These are phyloP conservation scores for Noctua pronuba DNA, from an alignment of 2,888 invertebrate genomes.

Conservation along the genomic window DNA sequence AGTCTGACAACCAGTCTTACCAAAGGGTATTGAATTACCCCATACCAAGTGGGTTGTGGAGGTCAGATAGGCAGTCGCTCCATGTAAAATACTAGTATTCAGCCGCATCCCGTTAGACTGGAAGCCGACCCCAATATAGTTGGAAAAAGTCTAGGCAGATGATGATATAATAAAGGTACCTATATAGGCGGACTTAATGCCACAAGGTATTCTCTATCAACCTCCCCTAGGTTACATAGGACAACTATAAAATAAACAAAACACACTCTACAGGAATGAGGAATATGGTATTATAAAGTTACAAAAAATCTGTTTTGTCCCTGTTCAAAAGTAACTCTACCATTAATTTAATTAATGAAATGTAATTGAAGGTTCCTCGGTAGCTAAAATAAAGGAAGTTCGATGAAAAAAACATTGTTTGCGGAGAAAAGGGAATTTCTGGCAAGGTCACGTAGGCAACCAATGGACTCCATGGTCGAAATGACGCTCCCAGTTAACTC, in stretches of 20 bases:
- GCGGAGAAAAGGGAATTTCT: constrained; percentile 62
- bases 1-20: too few species aligned
- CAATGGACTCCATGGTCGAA: constrained; percentile 79
- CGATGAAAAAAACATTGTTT: constrained; percentile 50
- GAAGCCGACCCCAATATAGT: too few species aligned
- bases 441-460: constrained; percentile 82
- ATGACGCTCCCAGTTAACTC: constrained; percentile 76
- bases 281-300: background rate
- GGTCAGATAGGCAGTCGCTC: too few species aligned
- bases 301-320: background rate
- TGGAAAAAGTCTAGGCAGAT: too few species aligned
- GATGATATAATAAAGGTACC: background rate
- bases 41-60: too few species aligned
- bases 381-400: constrained; percentile 16
- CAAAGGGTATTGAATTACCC: too few species aligned
- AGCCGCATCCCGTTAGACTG: too few species aligned
- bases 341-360: constrained; percentile 1
- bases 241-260: background rate
- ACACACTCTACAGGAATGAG: background rate
- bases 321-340: background rate
- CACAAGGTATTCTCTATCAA: background rate
- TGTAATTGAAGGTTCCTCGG: constrained; percentile 4
- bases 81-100: too few species aligned
- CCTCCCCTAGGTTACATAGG: background rate
- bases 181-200: background rate